A percentile compares a stretch with the other conserved stretches of the same genome.
phyloP scores from a whole-genome alignment of 2,888 invertebrate species.

The Drosophila paramelanica region DNA sequence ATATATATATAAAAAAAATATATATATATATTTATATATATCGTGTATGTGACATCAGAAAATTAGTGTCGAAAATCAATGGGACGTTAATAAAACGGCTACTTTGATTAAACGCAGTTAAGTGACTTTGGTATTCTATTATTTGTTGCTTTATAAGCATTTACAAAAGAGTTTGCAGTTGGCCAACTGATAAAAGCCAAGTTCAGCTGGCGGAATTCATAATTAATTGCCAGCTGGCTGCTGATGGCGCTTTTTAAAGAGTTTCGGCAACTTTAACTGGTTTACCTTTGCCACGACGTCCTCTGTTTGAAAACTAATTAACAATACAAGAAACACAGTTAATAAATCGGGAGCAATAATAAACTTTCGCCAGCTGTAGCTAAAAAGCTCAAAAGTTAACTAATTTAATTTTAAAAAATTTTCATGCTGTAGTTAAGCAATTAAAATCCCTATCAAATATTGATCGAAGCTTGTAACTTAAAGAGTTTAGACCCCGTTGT shows the following conservation, averaged over 20 bases:
- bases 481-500: background rate
- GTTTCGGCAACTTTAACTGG: constrained; percentile 4
- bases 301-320: constrained; percentile 60
- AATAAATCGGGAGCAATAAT: constrained; percentile 21
- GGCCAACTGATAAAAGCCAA: background rate
- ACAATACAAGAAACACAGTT: constrained; percentile 14
- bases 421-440: constrained; percentile 50
- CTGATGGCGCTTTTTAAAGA: background rate
- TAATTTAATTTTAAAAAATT: constrained; percentile 28
- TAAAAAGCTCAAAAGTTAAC: constrained; percentile 40
- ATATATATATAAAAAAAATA: constrained; percentile 8
- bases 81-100: constrained; percentile 54
- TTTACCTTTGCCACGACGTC: constrained; percentile 12
- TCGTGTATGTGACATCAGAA: constrained; percentile 7
- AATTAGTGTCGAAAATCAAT: constrained; percentile 58
- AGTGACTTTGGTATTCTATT: constrained; percentile 27
- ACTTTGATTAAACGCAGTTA: constrained; percentile 22
- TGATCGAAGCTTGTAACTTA: constrained; percentile 30
- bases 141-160: background rate
- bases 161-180: background rate
- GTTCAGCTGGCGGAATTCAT: constrained; percentile 9
- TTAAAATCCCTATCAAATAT: constrained; percentile 64
- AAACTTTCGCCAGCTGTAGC: constrained; percentile 8
- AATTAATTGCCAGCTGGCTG: constrained; percentile 25
- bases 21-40: constrained; percentile 3